A percentile compares a stretch with the other conserved stretches of the same genome.
Conservation (phyloP, 2,888 invertebrate species). For the Drosophila niveifrons region DNA sequence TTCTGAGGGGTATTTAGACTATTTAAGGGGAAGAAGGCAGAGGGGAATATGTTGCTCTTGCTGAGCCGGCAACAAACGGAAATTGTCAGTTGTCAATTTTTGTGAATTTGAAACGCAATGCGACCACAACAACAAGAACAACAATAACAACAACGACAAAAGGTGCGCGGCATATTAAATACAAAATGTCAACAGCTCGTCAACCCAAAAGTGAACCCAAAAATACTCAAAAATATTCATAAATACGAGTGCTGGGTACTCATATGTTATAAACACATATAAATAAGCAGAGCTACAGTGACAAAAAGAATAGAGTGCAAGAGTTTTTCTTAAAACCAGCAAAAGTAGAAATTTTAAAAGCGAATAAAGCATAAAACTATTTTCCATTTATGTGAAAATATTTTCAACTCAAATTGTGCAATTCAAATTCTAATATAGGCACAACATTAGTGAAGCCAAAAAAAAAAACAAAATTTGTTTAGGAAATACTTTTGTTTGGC, state of each 20-base stretch:
- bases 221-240: slow-evolving; percentile 26
- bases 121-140: slow-evolving; percentile 17
- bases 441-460: no score
- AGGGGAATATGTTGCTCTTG: slow-evolving; percentile 5
- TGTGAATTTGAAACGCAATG: slow-evolving; percentile 25
- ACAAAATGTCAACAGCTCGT: slow-evolving; percentile 73
- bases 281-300: slow-evolving; percentile 20
- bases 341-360: slow-evolving; percentile 1
- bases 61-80: slow-evolving; percentile 59
- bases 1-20: not conserved
- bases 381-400: not conserved
- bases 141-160: slow-evolving; percentile 43
- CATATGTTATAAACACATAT: slow-evolving; percentile 16
- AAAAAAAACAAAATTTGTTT: no score
- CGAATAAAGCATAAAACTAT: not conserved
- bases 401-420: not conserved
- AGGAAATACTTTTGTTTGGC: no score
- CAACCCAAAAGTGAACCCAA: slow-evolving; percentile 47
- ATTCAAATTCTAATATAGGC: no score
- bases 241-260: not conserved
- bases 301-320: slow-evolving; percentile 11
- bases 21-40: not conserved
- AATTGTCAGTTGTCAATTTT: slow-evolving; percentile 78
- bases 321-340: not conserved
- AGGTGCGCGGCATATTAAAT: slow-evolving; percentile 67